Evolutionary conservation across 2,888 invertebrate species (phyloP).

Genomic region (Atrina japonica): DNA sequence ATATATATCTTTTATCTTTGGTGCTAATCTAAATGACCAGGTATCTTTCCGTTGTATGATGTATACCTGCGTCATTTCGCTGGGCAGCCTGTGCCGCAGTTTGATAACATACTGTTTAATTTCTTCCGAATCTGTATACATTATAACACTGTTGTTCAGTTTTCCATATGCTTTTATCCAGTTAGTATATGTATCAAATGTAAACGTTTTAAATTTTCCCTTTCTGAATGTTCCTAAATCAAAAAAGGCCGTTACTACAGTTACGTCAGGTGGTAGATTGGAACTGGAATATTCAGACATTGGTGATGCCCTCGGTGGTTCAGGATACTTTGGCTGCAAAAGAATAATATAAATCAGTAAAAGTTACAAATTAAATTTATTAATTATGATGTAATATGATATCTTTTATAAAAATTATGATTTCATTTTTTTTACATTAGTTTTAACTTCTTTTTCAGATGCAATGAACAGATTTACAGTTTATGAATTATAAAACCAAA

Average conservation of each 20-base stretch:
- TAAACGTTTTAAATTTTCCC: conserved; percentile 34
- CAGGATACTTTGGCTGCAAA: conserved; percentile 21
- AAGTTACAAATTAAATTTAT: background rate
- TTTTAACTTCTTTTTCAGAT: too few relatives aligned
- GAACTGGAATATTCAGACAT: conserved; percentile 11
- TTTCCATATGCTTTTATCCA: conserved; percentile 71
- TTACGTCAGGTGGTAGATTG: conserved; percentile 52
- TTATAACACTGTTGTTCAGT: conserved; percentile 67
- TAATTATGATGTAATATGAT: too few relatives aligned
- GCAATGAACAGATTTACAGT: too few relatives aligned
- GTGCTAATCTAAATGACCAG: conserved; percentile 64
- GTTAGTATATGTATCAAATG: conserved; percentile 52
- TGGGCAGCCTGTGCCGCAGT: conserved; percentile 49
- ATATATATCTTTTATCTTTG: conserved; percentile 61
- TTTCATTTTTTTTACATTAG: too few relatives aligned
- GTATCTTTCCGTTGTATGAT: conserved; percentile 52
- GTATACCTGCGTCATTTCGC: conserved; percentile 52
- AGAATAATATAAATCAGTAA: background rate
- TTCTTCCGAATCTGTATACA: conserved; percentile 64
- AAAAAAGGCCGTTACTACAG: conserved; percentile 69
- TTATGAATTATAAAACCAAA: too few relatives aligned
- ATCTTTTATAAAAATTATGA: too few relatives aligned
- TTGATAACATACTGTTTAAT: conserved; percentile 50
- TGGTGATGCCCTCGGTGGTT: conserved; percentile 1
- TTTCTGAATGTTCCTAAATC: conserved; percentile 62